Evolutionary conservation across 2,797 vertebrate genomes (phyloP).

Genomic region (Peromyscus nudipes): DNA sequence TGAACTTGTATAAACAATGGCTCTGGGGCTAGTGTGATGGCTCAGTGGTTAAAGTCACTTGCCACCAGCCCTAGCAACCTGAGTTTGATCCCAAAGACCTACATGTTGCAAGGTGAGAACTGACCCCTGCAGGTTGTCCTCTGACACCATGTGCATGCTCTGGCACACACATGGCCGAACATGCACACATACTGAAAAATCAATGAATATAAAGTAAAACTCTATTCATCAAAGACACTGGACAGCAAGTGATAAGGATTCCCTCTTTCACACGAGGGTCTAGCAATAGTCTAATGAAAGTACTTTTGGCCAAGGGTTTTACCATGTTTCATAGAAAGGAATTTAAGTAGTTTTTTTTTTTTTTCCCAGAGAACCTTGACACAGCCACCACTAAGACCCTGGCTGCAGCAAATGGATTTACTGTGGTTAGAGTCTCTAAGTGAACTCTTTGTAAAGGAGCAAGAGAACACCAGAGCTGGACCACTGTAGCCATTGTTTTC

Average conservation of each 20-base stretch:
- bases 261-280: neutral
- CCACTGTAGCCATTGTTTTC: neutral
- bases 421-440: conserved; percentile 48
- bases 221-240: neutral
- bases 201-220: neutral
- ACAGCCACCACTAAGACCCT: neutral
- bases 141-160: no score
- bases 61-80: no score
- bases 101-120: neutral
- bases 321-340: neutral
- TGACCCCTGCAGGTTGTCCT: neutral
- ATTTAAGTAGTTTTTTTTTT: neutral
- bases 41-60: neutral
- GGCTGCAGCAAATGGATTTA: neutral
- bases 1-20: neutral
- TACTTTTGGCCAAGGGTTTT: neutral
- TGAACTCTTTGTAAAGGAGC: conserved; percentile 32
- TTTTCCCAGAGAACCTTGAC: neutral
- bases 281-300: conserved; percentile 8
- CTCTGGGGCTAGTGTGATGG: neutral
- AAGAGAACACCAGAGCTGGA: neutral
- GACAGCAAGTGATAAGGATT: neutral
- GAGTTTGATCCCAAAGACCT: neutral
- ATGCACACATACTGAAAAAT: neutral
- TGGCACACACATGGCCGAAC: neutral